Evolutionary conservation across 2,113 vertebrate species (phyloP).

Genomic region (Labeo catla): DNA sequence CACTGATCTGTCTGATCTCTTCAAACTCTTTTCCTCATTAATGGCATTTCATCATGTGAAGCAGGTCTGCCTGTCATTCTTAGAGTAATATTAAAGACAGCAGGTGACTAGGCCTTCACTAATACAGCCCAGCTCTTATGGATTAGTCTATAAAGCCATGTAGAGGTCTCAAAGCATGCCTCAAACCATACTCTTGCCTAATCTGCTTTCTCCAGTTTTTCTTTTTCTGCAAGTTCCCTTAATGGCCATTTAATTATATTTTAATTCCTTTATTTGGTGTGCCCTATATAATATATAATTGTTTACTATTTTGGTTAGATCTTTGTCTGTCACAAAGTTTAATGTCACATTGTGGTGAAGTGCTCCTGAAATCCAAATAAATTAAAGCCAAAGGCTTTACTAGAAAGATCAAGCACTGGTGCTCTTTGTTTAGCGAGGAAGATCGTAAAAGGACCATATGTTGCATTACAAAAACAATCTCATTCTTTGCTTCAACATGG

Average conservation of each 20-base stretch:
- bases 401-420: background rate
- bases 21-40: background rate
- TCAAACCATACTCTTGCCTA: constrained; percentile 3
- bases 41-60: background rate
- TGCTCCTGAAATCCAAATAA: background rate
- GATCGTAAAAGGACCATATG: constrained; percentile 11
- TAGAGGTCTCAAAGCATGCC: constrained; percentile 13
- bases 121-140: constrained; percentile 24
- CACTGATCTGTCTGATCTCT: constrained; percentile 15
- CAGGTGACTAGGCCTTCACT: constrained; percentile 27
- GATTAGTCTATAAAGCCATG: constrained; percentile 6
- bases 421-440: background rate
- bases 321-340: background rate
- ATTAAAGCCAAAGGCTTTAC: background rate
- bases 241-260: background rate
- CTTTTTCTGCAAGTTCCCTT: background rate
- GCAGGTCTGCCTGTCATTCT: constrained; percentile 2
- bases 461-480: constrained; percentile 41
- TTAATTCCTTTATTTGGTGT: background rate
- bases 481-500: constrained; percentile 26
- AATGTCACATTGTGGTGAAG: background rate
- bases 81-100: constrained; percentile 29
- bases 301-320: background rate
- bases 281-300: background rate
- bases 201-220: constrained; percentile 1